Evolutionary conservation across 2,888 invertebrate genomes (phyloP).

Genomic region (Notodonta dromedarius): DNA sequence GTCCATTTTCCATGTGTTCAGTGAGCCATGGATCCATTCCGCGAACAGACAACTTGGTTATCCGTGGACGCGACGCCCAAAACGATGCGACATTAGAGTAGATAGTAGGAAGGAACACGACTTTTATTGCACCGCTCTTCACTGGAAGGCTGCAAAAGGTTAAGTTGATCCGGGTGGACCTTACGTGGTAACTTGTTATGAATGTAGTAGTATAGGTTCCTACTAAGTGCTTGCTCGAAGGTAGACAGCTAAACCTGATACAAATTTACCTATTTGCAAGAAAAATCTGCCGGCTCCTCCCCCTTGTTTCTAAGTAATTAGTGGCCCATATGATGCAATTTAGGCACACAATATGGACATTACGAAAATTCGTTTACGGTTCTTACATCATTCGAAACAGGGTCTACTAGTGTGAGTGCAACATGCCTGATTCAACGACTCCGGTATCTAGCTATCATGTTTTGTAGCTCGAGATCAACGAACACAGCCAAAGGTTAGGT

Average conservation of each 20-base stretch:
- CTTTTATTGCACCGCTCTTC: no score
- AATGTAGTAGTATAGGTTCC: no score
- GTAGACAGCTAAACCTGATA: not conserved
- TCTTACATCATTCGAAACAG: slow-evolving; percentile 42
- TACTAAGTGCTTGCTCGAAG: not conserved
- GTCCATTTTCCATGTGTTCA: no score
- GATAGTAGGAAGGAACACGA: no score
- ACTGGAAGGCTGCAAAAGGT: no score
- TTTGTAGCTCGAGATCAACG: not conserved
- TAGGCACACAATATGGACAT: slow-evolving; percentile 28
- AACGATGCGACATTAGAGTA: no score
- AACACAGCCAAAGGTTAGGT: not conserved
- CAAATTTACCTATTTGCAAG: no score
- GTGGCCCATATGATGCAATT: slow-evolving; percentile 43
- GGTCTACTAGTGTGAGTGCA: slow-evolving; percentile 31
- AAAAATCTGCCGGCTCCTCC: not conserved
- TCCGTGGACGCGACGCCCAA: no score
- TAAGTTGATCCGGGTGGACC: no score
- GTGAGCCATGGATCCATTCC: no score
- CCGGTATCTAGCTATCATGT: not conserved
- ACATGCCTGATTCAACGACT: slow-evolving; percentile 29
- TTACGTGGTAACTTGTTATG: no score
- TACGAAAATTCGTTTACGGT: slow-evolving; percentile 41
- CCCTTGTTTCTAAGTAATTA: slow-evolving; percentile 12
- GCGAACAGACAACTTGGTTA: no score